phyloP scores from a whole-genome alignment of 92 coral and sea anemone genomes.

The Palythoa grandis region DNA sequence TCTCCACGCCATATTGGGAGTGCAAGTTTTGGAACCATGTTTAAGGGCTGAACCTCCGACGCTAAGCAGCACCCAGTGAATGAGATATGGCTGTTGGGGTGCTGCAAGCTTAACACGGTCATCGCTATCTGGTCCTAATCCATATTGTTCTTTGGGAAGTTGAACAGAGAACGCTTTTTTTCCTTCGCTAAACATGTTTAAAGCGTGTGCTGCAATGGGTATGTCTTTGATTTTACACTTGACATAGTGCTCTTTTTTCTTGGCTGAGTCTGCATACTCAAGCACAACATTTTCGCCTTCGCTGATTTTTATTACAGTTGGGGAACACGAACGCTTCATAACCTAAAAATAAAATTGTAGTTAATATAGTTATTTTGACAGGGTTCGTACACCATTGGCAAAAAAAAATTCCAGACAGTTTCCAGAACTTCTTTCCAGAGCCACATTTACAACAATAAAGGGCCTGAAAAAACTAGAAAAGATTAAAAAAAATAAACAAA shows the following conservation, averaged over 20 bases:
- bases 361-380: too few relatives aligned
- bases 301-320: background rate
- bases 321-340: conserved; percentile 32
- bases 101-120: background rate
- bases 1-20: conserved; percentile 19
- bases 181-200: conserved; percentile 41
- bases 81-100: conserved; percentile 43
- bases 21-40: background rate
- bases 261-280: background rate
- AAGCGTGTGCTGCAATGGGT: conserved; percentile 38
- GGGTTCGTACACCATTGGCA: too few relatives aligned
- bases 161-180: conserved; percentile 19
- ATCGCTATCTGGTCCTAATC: background rate
- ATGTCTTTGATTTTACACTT: conserved; percentile 18
- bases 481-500: too few relatives aligned
- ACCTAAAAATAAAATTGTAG: background rate
- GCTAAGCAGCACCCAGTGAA: conserved; percentile 31
- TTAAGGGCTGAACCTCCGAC: conserved; percentile 33
- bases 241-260: background rate
- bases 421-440: too few relatives aligned
- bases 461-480: too few relatives aligned
- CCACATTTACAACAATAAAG: too few relatives aligned
- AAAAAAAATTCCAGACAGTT: too few relatives aligned
- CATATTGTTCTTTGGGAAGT: background rate
- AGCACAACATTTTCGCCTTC: conserved; percentile 7